Percentiles rank a stretch among this genome's conserved stretches.
Evolutionary conservation across 2,113 vertebrate species (phyloP).

Genomic region (Amphiprion ocellaris): DNA sequence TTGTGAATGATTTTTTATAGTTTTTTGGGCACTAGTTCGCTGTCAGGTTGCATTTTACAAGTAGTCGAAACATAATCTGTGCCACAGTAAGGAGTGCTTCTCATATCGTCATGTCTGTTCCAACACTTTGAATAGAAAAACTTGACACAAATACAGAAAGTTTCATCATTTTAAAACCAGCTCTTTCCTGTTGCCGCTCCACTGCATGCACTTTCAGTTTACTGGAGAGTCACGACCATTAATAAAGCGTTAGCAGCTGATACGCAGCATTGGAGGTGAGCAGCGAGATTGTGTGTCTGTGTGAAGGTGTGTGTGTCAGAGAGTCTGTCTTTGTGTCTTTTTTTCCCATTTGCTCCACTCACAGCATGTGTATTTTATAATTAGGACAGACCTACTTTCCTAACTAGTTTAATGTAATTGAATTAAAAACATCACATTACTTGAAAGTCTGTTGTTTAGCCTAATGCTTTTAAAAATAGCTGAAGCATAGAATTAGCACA

Average conservation of each 20-base stretch:
- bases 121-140: not conserved
- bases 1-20: not conserved
- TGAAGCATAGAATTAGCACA: constrained; percentile 14
- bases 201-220: constrained; percentile 33
- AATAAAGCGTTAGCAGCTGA: constrained; percentile 34
- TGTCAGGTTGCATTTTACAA: not conserved
- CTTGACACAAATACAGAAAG: constrained; percentile 2
- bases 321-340: not conserved
- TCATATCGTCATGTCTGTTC: not conserved
- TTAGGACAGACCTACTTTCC: constrained; percentile 58
- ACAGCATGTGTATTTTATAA: constrained; percentile 58
- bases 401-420: constrained; percentile 31
- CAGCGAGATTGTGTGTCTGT: constrained; percentile 29
- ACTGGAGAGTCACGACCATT: constrained; percentile 37
- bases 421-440: constrained; percentile 42
- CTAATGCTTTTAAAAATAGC: constrained; percentile 37
- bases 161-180: not conserved
- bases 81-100: too few species aligned
- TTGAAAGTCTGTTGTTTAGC: constrained; percentile 21
- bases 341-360: constrained; percentile 24
- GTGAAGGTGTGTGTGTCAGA: not conserved
- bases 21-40: not conserved
- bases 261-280: constrained; percentile 22
- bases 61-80: not conserved
- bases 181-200: constrained; percentile 11